Conservation (phyloP, 1,140 invertebrate species). For the Homalodisca vitripennis region DNA sequence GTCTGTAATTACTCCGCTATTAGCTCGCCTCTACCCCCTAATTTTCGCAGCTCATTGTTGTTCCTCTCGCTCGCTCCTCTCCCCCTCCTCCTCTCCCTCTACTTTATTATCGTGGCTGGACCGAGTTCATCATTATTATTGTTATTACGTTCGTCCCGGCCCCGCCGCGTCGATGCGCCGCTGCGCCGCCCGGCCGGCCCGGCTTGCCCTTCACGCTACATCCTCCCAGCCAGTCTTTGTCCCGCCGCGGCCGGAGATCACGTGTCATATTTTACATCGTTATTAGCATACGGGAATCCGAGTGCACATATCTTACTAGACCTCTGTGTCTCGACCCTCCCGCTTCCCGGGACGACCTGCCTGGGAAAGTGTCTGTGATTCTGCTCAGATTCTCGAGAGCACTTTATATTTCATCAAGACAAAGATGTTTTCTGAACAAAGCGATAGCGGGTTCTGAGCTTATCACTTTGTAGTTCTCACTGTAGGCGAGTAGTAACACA, state of each 20-base stretch:
- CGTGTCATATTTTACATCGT: conserved; percentile 21
- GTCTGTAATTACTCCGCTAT: conserved; percentile 39
- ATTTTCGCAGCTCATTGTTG: conserved; percentile 40
- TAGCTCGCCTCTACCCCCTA: conserved; percentile 40
- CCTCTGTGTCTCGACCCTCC: too few relatives aligned
- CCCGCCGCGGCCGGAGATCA: not conserved
- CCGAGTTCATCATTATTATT: conserved; percentile 29
- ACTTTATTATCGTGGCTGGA: conserved; percentile 21
- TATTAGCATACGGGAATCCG: conserved; percentile 23
- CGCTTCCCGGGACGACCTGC: too few relatives aligned
- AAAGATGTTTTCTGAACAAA: too few relatives aligned
- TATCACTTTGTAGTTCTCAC: too few relatives aligned
- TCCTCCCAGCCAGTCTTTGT: not conserved
- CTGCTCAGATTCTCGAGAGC: too few relatives aligned
- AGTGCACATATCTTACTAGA: not conserved
- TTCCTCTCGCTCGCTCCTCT: conserved; percentile 12
- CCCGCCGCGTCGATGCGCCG: not conserved
- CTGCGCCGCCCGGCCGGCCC: too few relatives aligned
- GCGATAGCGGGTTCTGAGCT: too few relatives aligned
- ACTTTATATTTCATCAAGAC: too few relatives aligned
- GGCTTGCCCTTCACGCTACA: not conserved
- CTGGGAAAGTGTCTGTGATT: too few relatives aligned
- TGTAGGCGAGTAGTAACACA: too few relatives aligned
- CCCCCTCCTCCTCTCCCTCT: conserved; percentile 11
- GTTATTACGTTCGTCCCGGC: conserved; percentile 14